A percentile compares a stretch with the other conserved stretches of the same genome.
Evolutionary conservation across 2,797 vertebrate genomes (phyloP).

Genomic region (Urosaurus nigricauda): DNA sequence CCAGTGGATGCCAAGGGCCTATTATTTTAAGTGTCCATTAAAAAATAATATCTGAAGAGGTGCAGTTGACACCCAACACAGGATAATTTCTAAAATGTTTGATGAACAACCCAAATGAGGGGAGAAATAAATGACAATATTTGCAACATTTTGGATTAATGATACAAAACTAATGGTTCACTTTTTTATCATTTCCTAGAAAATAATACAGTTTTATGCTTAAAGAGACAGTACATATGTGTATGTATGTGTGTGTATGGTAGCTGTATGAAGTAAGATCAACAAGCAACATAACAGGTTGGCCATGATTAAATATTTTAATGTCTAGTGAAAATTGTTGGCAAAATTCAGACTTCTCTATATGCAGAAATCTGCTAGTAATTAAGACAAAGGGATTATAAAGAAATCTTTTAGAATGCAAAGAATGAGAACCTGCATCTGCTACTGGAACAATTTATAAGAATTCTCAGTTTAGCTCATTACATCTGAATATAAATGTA

Average conservation of each 20-base stretch:
- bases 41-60: conserved; percentile 21
- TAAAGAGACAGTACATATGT: background rate
- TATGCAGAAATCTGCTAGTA: background rate
- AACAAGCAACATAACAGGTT: background rate
- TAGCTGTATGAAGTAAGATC: background rate
- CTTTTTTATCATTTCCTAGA: background rate
- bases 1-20: no score
- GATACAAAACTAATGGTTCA: background rate
- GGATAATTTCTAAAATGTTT: background rate
- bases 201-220: background rate
- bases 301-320: background rate
- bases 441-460: conserved; percentile 35
- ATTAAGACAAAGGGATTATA: conserved; percentile 7
- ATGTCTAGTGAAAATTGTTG: background rate
- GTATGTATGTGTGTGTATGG: background rate
- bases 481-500: conserved; percentile 22
- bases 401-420: conserved; percentile 27
- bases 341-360: background rate
- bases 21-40: background rate
- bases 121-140: background rate
- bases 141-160: fast-evolving
- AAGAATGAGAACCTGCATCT: conserved; percentile 4
- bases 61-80: conserved; percentile 14
- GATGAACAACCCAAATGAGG: background rate
- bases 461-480: conserved; percentile 26